A percentile compares a stretch with the other conserved stretches of the same genome.
phyloP scores from a whole-genome alignment of 2,888 invertebrate species.

The Dicranocentrus wangi region DNA sequence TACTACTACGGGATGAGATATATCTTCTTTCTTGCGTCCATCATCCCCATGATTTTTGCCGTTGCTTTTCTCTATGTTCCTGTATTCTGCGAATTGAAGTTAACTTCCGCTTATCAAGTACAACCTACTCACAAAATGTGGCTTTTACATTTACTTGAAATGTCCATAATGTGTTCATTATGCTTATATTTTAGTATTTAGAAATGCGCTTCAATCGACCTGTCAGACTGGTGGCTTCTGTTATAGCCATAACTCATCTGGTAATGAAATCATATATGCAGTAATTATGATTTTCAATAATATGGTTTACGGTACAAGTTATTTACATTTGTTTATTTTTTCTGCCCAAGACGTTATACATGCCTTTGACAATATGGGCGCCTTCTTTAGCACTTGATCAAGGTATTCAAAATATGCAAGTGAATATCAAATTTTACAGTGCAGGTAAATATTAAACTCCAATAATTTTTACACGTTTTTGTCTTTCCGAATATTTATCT shows the following conservation, averaged over 20 bases:
- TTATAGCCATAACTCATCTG: constrained; percentile 76
- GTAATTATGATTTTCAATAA: background rate
- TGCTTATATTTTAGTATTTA: constrained; percentile 75
- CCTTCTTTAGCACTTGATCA: constrained; percentile 68
- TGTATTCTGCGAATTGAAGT: constrained; percentile 86
- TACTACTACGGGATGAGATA: constrained; percentile 74
- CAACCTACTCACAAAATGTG: too few relatives aligned
- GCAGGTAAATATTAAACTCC: too few relatives aligned
- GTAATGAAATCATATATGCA: constrained; percentile 72
- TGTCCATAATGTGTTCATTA: background rate
- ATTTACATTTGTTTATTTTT: too few relatives aligned
- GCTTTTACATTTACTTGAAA: too few relatives aligned
- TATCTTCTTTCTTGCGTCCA: constrained; percentile 74
- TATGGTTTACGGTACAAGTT: too few relatives aligned
- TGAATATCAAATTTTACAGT: background rate
- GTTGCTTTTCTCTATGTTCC: constrained; percentile 87
- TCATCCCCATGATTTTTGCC: constrained; percentile 71
- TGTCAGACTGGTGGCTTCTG: constrained; percentile 75
- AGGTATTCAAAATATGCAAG: too few relatives aligned
- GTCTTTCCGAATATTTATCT: background rate
- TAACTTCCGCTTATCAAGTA: constrained; percentile 90
- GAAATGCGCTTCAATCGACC: constrained; percentile 75
- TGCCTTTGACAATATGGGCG: constrained; percentile 67
- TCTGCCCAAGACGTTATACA: constrained; percentile 61
- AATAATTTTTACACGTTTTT: too few relatives aligned